Evolutionary conservation across 2,888 invertebrate genomes (phyloP).

Genomic region (Nomada ferruginata): DNA sequence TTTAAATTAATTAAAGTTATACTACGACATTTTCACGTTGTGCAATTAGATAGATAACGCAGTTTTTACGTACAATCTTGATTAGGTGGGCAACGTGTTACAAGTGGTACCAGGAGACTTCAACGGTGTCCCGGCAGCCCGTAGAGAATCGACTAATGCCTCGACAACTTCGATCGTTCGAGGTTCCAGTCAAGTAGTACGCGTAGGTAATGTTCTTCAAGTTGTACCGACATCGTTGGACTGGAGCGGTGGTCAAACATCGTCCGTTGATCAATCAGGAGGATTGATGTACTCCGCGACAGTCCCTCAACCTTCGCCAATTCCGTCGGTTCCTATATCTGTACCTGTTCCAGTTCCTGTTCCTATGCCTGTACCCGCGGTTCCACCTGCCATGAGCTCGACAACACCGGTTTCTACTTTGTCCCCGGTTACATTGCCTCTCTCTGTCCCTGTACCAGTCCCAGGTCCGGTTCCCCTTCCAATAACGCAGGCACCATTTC

Average conservation of each 20-base stretch:
- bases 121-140: constrained; percentile 62
- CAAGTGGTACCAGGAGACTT: constrained; percentile 86
- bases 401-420: constrained; percentile 52
- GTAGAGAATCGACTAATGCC: constrained; percentile 54
- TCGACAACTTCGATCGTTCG: constrained; percentile 54
- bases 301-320: constrained; percentile 59
- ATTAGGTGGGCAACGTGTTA: constrained; percentile 87
- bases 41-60: not conserved
- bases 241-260: constrained; percentile 72
- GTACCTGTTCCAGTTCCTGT: constrained; percentile 71
- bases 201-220: constrained; percentile 82
- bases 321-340: constrained; percentile 61
- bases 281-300: constrained; percentile 61
- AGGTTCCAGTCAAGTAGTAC: constrained; percentile 78
- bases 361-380: constrained; percentile 69
- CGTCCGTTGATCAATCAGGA: constrained; percentile 57
- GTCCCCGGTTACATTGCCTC: constrained; percentile 63
- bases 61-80: constrained; percentile 66
- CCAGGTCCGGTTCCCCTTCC: constrained; percentile 67
- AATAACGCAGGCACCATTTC: constrained; percentile 38
- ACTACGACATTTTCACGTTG: too few species aligned
- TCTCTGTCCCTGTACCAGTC: constrained; percentile 70
- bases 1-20: too few species aligned
- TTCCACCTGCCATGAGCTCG: constrained; percentile 51
- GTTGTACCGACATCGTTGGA: constrained; percentile 82